Conservation (phyloP, 2,797 vertebrate genomes). For the Urophycis tenuis region DNA sequence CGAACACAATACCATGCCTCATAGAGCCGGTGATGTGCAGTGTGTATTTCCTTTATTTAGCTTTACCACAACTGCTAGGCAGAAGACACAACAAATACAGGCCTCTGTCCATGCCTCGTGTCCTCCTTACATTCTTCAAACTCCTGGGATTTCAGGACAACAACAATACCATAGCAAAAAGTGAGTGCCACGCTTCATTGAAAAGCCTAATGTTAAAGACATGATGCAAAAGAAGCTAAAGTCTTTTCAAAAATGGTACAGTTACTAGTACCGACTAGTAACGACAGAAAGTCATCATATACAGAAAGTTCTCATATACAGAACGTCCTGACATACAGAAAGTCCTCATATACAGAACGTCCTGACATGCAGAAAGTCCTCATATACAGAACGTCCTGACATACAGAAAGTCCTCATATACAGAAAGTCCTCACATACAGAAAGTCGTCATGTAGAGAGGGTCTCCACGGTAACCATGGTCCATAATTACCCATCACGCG, state of each 20-base stretch:
- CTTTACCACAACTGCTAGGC: background rate
- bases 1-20: background rate
- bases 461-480: background rate
- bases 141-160: too few relatives aligned
- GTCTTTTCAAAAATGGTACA: background rate
- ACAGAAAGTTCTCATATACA: background rate
- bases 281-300: background rate
- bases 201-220: background rate
- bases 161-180: background rate
- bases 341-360: background rate
- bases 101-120: too few relatives aligned
- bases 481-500: conserved; percentile 72
- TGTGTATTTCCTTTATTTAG: background rate
- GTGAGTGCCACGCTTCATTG: background rate
- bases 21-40: background rate
- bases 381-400: background rate
- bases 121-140: background rate
- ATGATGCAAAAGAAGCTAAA: background rate
- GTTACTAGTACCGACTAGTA: too few relatives aligned
- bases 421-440: background rate
- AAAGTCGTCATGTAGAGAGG: background rate
- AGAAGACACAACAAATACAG: background rate
- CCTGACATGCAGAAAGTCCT: background rate
- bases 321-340: background rate
- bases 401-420: background rate